Evolutionary conservation across 2,888 invertebrate genomes (phyloP), one percentile per base, ranked within the genome.

Genomic region (Teleiodes luculella): DNA sequence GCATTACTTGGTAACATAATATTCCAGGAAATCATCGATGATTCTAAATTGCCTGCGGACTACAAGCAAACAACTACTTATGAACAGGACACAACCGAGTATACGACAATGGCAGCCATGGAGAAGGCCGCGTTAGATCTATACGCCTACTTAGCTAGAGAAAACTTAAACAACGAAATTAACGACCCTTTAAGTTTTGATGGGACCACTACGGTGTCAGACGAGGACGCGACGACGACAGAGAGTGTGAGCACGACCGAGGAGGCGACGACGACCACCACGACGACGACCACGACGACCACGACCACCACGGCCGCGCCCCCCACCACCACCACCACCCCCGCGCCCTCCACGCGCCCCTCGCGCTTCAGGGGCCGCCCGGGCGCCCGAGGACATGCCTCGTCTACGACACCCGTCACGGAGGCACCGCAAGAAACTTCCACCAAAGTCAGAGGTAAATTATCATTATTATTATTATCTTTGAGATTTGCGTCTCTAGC

Each of bases 41-140:
- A 85, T 39, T 82, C 87, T 0, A 89, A 89, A 65, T 67, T 86
- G 31, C 84, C 86, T 4, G 39, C 80, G 0, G 87, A 85, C 24
- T 48, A 85, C 59, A 85, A 85, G 54, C 78, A 74, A 50, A 86
- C 86, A 1, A 87, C 85, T 0, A 70, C 84, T 1, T 82, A 78
- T 53, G 88, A 86, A 52, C 83, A 83, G 57, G 88, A 88, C 11
- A 88, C 88, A 5, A 92, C 91, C 3, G 93, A 93, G 28, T 92
- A 93, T 31, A 93, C 93, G 0, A 91, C 92, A 8, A 92, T 92
- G 78, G 92, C 93, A 0, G 91, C 92, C 0, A 95, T 95, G 93
- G 95, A 95, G 71, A 95, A 96, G 83, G 94, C 95, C 0, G 96
- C 96, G 10, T 86, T 95, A 11, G 96, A 96, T 67, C 85, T 96